Evolutionary conservation across 2,797 vertebrate species (phyloP), one percentile per base, ranked within the genome.

Genomic region (Acrossocheilus fasciatus): DNA sequence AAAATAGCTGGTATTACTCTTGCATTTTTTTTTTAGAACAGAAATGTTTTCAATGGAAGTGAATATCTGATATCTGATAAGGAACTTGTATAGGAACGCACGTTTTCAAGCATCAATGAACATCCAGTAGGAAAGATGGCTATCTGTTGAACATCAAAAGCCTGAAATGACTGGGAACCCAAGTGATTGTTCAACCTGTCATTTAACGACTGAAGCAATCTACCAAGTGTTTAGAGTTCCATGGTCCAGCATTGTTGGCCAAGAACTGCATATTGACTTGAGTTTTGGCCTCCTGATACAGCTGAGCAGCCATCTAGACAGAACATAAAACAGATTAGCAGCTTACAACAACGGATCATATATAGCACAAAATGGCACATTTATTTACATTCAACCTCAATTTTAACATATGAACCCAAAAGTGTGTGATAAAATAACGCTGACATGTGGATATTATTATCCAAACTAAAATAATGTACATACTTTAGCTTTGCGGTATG

Each of bases 211-310:
- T 92, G 39, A 96, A 96, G 78, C 88, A 89, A 90, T 96, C 95
- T 84, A 96, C 95, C 70, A 95, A 89, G 52, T 92, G 91, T 88
- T 96, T 96, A 2, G 94, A 93, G 52, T 90, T 93, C 95, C 96
- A 96, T 4, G 91, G 82, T 30, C 96, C 95, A 0, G 93, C 94
- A 0, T 91, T 70, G 87, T 90, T 91, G 45, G 81, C 88, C 84
- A 92, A 57, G 85, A 96, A 94, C 85, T 91, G 90, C 9, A 93
- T 82, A 78, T 90, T 95, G 75, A 95, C 89, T 80, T 93, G 76
- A 30, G 92, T 87, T 90, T 96, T 96, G 73, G 92, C 91, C 0
- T 83, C 91, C 59, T 90, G 89, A 84, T 89, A 91, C 69, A 87
- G 45, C n/a, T 87, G 74, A 34, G 91, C 90, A 73, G 89, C 85